Percentiles rank a stretch among this genome's conserved stretches.
Conservation (phyloP, 2,888 invertebrate species). For the Dryococelus australis region DNA sequence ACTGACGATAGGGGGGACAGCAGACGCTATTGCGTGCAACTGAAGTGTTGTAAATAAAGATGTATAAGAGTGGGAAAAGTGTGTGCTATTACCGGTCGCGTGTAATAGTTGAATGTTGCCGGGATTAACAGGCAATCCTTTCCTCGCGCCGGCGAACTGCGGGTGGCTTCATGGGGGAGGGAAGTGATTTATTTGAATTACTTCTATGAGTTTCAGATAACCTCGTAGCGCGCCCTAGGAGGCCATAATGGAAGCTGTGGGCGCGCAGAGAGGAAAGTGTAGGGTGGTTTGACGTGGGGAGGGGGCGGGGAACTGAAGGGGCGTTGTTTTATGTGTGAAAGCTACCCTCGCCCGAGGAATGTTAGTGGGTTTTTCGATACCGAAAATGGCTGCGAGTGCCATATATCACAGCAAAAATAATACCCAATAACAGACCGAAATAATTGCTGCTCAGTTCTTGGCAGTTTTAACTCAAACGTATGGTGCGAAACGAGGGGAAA, state of each 20-base stretch:
- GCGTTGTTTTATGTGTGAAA: neutral
- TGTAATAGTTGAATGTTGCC: neutral
- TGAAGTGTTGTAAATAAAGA: neutral
- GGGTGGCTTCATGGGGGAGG: neutral
- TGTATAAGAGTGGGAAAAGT: neutral
- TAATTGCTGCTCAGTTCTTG: neutral
- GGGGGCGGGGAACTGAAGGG: neutral
- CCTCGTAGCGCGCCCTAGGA: neutral
- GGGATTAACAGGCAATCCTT: conserved; percentile 22
- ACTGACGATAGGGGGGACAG: neutral
- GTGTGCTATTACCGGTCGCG: neutral
- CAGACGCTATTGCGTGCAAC: neutral
- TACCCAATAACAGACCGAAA: neutral
- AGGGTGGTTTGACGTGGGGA: neutral
- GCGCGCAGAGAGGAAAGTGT: too few relatives aligned
- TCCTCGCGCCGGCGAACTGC: neutral
- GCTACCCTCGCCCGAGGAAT: conserved; percentile 10
- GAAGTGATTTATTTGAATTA: conserved; percentile 24
- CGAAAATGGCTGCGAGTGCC: neutral
- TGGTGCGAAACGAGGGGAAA: too few relatives aligned
- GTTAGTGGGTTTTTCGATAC: conserved; percentile 9
- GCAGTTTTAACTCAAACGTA: neutral
- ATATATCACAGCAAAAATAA: neutral
- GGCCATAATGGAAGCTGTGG: neutral
- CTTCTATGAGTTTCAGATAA: conserved; percentile 27